Evolutionary conservation across 2,888 invertebrate genomes (phyloP).

Genomic region (Scelioninae gen. 2): DNA sequence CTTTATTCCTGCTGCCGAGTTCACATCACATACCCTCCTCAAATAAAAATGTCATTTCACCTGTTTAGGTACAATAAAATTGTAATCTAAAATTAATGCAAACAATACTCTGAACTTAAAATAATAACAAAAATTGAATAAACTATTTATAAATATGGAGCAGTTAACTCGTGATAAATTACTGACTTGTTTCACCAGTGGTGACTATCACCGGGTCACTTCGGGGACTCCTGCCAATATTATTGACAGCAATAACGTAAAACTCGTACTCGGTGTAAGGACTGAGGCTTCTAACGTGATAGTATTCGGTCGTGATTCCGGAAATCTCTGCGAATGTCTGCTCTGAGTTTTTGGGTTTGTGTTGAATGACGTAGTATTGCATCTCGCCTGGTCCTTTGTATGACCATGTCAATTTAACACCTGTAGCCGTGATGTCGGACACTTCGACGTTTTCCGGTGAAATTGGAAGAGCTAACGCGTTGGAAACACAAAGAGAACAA

Average conservation of each 20-base stretch:
- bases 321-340: constrained; percentile 94
- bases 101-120: no score
- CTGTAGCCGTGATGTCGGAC: constrained; percentile 95
- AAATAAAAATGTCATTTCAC: no score
- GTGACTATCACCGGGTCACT: constrained; percentile 93
- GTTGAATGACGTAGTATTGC: constrained; percentile 97
- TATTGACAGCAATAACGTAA: constrained; percentile 95
- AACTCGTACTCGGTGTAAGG: constrained; percentile 98
- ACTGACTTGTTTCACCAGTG: constrained; percentile 96
- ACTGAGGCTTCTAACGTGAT: constrained; percentile 91
- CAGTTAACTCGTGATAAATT: constrained; percentile 43
- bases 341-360: constrained; percentile 95
- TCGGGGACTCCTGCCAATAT: constrained; percentile 93
- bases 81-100: no score
- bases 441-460: constrained; percentile 92
- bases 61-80: no score
- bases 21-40: no score
- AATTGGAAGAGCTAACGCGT: constrained; percentile 87
- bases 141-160: background rate
- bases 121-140: no score
- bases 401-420: constrained; percentile 94
- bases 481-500: constrained; percentile 38
- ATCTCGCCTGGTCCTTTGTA: constrained; percentile 92
- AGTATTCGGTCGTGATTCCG: constrained; percentile 94
- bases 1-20: no score